Conservation (phyloP, 2,113 vertebrate species). For the Psettodes erumei region DNA sequence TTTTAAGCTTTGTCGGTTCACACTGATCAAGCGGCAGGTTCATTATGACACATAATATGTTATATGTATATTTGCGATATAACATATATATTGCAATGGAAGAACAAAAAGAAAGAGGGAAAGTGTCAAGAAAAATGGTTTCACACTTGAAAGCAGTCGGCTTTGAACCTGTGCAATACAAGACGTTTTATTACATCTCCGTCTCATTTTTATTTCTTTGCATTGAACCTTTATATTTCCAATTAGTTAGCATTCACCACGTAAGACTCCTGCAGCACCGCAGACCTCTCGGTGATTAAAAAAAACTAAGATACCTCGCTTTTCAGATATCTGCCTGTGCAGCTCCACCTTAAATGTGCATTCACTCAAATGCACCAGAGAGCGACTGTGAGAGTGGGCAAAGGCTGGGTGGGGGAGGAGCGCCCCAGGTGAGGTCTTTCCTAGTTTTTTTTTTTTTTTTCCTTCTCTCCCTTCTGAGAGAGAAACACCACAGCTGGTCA, state of each 20-base stretch:
- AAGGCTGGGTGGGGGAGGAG: slow-evolving; percentile 76
- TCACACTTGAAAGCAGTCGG: not conserved
- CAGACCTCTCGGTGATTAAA: slow-evolving; percentile 1
- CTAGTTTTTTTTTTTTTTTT: slow-evolving; percentile 41
- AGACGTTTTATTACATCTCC: not conserved
- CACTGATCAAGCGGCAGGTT: not conserved
- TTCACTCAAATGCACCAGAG: slow-evolving; percentile 49
- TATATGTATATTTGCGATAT: no score
- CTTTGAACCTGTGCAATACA: not conserved
- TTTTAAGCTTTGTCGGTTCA: not conserved
- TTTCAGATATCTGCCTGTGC: not conserved
- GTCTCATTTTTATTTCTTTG: not conserved
- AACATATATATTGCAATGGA: no score
- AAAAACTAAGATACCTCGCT: slow-evolving; percentile 22
- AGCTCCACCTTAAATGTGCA: slow-evolving; percentile 68
- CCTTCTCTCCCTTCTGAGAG: slow-evolving; percentile 27
- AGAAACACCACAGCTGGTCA: slow-evolving; percentile 36
- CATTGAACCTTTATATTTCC: not conserved
- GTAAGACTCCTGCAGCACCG: no score
- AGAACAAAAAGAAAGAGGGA: no score
- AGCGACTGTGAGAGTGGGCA: slow-evolving; percentile 63
- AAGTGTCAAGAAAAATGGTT: not conserved
- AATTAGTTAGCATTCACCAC: not conserved
- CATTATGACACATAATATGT: no score
- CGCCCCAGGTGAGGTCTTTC: slow-evolving; percentile 71